phyloP scores from a whole-genome alignment of 2,797 vertebrate species.

The Bryconaethiops microstoma region DNA sequence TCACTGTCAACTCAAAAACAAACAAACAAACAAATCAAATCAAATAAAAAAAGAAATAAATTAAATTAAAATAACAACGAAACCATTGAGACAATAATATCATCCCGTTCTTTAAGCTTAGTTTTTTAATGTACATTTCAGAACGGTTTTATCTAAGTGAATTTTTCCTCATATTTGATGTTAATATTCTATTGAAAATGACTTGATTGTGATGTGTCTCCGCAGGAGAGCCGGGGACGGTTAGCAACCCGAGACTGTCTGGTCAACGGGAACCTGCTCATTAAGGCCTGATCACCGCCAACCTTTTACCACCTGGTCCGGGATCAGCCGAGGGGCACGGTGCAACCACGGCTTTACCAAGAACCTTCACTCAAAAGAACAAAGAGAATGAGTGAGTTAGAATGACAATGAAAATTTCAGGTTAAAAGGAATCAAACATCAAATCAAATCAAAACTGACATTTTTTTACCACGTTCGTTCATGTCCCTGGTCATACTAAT shows the following conservation, averaged over 20 bases:
- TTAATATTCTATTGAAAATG: too few relatives aligned
- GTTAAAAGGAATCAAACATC: background rate
- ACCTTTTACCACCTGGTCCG: conserved; percentile 28
- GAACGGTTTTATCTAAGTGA: background rate
- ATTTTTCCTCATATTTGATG: conserved; percentile 29
- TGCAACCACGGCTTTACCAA: background rate
- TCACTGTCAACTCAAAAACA: too few relatives aligned
- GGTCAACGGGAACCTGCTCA: conserved; percentile 28
- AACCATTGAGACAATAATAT: too few relatives aligned
- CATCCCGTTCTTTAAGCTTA: too few relatives aligned
- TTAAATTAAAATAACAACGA: too few relatives aligned
- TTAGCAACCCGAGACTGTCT: conserved; percentile 33
- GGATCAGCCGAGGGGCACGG: background rate
- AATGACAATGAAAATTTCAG: background rate
- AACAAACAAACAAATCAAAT: too few relatives aligned
- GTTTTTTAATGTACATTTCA: too few relatives aligned
- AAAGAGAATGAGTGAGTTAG: background rate
- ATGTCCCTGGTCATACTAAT: too few relatives aligned
- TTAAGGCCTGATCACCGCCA: conserved; percentile 46
- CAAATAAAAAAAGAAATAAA: too few relatives aligned
- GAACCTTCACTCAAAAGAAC: background rate
- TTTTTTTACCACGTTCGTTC: too few relatives aligned
- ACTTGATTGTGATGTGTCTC: too few relatives aligned
- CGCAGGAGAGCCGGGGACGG: conserved; percentile 20
- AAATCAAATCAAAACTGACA: too few relatives aligned